These are phyloP conservation scores for Carlito syrichta DNA, from an alignment of 2,113 vertebrate species.

Conservation along the genomic window DNA sequence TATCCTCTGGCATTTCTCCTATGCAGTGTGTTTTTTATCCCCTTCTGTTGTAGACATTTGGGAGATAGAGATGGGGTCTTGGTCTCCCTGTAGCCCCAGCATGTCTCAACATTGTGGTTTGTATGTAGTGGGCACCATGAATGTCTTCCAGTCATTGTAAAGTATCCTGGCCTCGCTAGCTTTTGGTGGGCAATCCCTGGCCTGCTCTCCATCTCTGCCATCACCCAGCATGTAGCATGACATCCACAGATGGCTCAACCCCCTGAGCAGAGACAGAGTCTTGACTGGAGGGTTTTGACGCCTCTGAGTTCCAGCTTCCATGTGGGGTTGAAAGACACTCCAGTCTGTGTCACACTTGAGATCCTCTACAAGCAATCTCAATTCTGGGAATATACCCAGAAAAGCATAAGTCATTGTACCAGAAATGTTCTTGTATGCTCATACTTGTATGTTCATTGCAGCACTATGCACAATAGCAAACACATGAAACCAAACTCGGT, in stretches of 20 bases:
- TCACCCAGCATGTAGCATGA: background rate
- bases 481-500: too few species aligned
- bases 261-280: background rate
- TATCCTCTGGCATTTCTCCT: background rate
- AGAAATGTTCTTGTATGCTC: too few species aligned
- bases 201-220: background rate
- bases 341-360: background rate
- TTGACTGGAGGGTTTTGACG: background rate
- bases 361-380: background rate
- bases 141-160: background rate
- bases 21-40: background rate
- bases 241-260: background rate
- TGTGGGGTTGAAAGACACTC: background rate
- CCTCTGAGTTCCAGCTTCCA: background rate
- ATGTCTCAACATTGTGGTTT: background rate
- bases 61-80: background rate
- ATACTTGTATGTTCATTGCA: too few species aligned
- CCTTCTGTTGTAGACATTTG: background rate
- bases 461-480: too few species aligned
- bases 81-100: background rate
- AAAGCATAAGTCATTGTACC: too few species aligned
- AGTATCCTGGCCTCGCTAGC: background rate
- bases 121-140: background rate
- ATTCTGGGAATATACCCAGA: too few species aligned
- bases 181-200: background rate